Conservation (phyloP, 2,888 invertebrate genomes). For the Hyles lineata region DNA sequence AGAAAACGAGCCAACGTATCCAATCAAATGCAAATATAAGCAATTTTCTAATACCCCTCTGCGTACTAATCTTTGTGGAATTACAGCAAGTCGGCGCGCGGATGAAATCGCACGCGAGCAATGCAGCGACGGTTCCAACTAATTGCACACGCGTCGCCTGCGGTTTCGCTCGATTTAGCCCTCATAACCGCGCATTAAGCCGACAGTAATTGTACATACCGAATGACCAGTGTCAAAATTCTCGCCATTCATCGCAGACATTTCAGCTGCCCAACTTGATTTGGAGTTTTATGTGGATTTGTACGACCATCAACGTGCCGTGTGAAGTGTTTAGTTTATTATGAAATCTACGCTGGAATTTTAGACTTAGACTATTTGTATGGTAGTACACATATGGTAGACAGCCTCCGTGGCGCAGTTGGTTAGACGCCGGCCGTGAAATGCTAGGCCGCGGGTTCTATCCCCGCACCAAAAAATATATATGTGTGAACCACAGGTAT, state of each 20-base stretch:
- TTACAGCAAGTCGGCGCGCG: conserved; percentile 1
- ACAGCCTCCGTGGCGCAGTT: too few species aligned
- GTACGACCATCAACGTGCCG: too few species aligned
- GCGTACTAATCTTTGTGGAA: neutral
- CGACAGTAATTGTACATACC: conserved; percentile 10
- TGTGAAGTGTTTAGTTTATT: too few species aligned
- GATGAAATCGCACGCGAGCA: conserved; percentile 6
- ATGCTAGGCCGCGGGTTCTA: too few species aligned
- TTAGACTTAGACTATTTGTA: too few species aligned
- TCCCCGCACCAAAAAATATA: too few species aligned
- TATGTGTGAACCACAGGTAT: too few species aligned
- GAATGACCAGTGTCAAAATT: conserved; percentile 5
- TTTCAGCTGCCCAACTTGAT: neutral
- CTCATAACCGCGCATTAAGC: conserved; percentile 6
- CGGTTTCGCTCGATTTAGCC: conserved; percentile 21
- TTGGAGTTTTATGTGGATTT: neutral
- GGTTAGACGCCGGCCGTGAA: too few species aligned
- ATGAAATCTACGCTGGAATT: too few species aligned
- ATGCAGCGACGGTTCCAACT: neutral
- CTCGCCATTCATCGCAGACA: neutral
- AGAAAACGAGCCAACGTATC: too few species aligned
- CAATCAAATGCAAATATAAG: too few species aligned
- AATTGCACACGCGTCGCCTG: conserved; percentile 13
- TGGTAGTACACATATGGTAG: too few species aligned
- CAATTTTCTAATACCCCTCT: neutral